Conservation (phyloP, 2,113 vertebrate genomes). For the Nycticebus coucang region DNA sequence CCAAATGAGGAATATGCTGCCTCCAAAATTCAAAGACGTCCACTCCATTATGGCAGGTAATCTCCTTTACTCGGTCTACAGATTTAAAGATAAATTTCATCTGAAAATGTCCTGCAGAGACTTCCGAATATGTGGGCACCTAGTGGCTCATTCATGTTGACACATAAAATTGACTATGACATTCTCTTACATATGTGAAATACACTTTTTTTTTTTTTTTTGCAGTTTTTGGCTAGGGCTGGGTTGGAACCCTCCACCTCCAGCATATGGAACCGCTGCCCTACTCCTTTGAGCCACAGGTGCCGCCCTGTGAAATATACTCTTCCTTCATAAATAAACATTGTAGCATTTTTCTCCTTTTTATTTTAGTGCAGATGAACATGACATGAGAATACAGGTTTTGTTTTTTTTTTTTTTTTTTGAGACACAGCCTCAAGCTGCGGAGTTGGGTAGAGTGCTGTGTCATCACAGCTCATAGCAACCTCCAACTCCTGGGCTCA, state of each 20-base stretch:
- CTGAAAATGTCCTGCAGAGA: not conserved
- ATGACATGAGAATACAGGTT: not conserved
- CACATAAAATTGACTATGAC: not conserved
- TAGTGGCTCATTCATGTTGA: not conserved
- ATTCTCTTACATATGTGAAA: not conserved
- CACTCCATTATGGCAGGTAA: fast-evolving
- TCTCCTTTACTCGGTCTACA: not conserved
- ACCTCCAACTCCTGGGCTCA: no score
- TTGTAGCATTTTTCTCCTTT: not conserved
- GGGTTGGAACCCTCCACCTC: no score
- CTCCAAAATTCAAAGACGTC: not conserved
- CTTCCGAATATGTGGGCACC: not conserved
- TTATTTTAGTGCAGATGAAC: not conserved
- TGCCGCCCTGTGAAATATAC: not conserved
- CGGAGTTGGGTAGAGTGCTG: no score
- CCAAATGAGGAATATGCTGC: not conserved
- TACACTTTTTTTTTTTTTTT: not conserved
- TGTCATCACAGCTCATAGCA: no score
- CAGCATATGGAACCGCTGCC: no score
- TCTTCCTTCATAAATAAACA: not conserved
- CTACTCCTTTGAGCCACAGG: no score
- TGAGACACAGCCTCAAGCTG: no score
- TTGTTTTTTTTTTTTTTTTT: not conserved
- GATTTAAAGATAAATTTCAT: not conserved
- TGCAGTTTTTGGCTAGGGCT: no score